Percentiles rank a stretch among this genome's conserved stretches.
These are phyloP conservation scores for Brachyistius frenatus DNA, from an alignment of 2,113 vertebrate genomes.

Conservation along the genomic window DNA sequence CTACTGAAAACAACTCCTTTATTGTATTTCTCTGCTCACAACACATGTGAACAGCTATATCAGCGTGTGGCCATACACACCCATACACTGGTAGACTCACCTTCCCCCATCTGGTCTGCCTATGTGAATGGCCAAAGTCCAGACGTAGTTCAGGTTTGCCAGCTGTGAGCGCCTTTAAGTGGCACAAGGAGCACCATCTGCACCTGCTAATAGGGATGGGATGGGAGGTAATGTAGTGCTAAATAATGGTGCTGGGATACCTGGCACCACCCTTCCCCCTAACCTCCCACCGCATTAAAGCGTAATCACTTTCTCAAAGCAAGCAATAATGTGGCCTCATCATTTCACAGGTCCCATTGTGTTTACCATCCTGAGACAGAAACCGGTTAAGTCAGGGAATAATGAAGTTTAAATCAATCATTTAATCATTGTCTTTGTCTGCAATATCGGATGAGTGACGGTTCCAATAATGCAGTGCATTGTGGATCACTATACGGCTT, in stretches of 20 bases:
- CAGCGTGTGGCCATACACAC: neutral
- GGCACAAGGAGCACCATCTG: constrained; percentile 74
- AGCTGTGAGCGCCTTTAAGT: constrained; percentile 74
- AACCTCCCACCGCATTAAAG: constrained; percentile 56
- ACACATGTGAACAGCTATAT: neutral
- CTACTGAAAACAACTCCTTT: too few species aligned
- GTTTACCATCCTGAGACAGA: constrained; percentile 51
- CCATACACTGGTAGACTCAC: constrained; percentile 31
- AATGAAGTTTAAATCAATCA: constrained; percentile 28
- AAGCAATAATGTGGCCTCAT: constrained; percentile 54
- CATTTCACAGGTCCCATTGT: constrained; percentile 35
- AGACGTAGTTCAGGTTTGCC: constrained; percentile 61
- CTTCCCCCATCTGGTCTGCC: constrained; percentile 62
- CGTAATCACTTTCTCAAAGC: constrained; percentile 60
- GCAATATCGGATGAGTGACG: neutral
- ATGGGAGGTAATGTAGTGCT: constrained; percentile 77
- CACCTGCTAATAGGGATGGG: constrained; percentile 71
- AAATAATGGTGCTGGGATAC: constrained; percentile 70
- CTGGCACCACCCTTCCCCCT: constrained; percentile 54
- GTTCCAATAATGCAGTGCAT: constrained; percentile 18
- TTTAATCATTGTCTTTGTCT: constrained; percentile 17
- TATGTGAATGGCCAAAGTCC: constrained; percentile 63
- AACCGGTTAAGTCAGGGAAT: neutral
- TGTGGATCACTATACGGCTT: constrained; percentile 11
- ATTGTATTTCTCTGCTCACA: neutral